Evolutionary conservation across 92 coral and sea anemone species (phyloP), one percentile per base, ranked within the genome.

Genomic region (Umimayanthus kanabou): DNA sequence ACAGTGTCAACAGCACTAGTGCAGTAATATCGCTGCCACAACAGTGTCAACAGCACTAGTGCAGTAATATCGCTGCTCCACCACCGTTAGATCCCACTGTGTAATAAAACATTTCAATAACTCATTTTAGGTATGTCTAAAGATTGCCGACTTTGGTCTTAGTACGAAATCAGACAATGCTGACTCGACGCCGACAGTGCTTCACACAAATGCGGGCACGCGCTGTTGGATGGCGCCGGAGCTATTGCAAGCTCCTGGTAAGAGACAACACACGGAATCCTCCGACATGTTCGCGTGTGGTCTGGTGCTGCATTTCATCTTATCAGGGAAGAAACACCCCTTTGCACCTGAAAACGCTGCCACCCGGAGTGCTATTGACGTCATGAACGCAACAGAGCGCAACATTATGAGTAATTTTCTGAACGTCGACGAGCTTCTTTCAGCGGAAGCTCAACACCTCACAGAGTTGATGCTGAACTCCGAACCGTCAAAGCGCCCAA

Each of bases 161-260:
- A 87, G 90, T 70, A 87, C 84, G 55, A 90, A 82, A 66, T 80
- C 85, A 33, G 85, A 80, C 72, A 4, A 9, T 2, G n/a, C 67
- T 42, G 85, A 61, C 2, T 30, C 71, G 26, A 23, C 85, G 26
- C 85, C 39, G 16, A 80, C 85, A 16, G 92, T 81, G 22, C 39
- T 50, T 39, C 88, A 82, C 64, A 73, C 88, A 23, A 75, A 76
- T 45, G 93, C 90, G 2, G 93, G 93, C 33, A 42, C 93, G 9
- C 81, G 88, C 82, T 76, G 71, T 20, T 90, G 93, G 93, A 90
- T 90, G 93, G 93, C 90, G n/a, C 90, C 88, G 6, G 93, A 90
- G 50, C 90, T 90, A 16, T 75, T 90, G 20, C 73, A 80, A 33
- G 50, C 72, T 9, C 47, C 50, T 30, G 85, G 74, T 66, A 80